These are phyloP conservation scores for Tachina lurida DNA, from an alignment of 2,888 invertebrate species.

Conservation along the genomic window DNA sequence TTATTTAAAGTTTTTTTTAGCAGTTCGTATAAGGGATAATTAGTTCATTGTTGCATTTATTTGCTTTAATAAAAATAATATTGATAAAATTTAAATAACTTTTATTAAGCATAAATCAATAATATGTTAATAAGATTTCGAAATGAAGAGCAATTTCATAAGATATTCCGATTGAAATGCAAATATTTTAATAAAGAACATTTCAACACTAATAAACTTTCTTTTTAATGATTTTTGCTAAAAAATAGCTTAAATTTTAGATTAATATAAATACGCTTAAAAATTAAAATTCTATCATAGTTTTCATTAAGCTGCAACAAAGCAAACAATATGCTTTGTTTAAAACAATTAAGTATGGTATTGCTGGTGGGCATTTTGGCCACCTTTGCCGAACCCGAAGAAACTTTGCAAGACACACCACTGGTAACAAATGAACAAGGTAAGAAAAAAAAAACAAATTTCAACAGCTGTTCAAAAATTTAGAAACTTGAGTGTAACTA, in stretches of 20 bases:
- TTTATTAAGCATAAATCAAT: not conserved
- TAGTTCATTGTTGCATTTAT: too few relatives aligned
- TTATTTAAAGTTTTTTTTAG: too few relatives aligned
- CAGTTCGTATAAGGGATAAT: too few relatives aligned
- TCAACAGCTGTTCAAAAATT: not conserved
- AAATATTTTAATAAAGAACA: not conserved
- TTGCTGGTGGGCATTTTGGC: not conserved
- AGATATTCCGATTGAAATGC: not conserved
- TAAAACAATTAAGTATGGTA: slow-evolving; percentile 19
- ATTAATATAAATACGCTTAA: not conserved
- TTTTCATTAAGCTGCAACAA: not conserved
- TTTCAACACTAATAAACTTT: not conserved
- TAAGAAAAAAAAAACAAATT: not conserved
- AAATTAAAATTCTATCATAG: not conserved
- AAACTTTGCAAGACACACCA: not conserved
- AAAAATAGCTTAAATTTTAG: not conserved
- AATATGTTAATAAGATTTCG: not conserved
- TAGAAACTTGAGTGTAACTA: not conserved
- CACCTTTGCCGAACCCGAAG: not conserved
- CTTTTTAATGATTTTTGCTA: not conserved
- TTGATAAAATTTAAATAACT: too few relatives aligned
- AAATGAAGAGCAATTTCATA: not conserved
- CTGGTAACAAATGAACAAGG: slow-evolving; percentile 8
- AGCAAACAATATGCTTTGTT: slow-evolving; percentile 33
- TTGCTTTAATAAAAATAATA: not conserved